Conservation (phyloP, 2,888 invertebrate species). For the Athrips mouffetella region DNA sequence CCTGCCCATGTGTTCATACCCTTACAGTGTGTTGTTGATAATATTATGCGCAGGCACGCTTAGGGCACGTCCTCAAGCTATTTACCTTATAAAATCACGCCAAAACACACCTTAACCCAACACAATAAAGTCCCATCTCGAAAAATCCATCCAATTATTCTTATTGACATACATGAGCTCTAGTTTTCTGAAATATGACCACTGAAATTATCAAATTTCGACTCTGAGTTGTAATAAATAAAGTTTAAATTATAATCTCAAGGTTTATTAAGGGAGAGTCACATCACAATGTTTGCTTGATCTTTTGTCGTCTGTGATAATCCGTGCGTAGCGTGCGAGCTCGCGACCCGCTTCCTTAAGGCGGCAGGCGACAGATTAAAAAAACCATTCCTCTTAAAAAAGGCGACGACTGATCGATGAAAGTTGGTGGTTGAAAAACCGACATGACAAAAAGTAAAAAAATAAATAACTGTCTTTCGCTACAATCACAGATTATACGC, state of each 20-base stretch:
- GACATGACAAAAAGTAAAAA: slow-evolving; percentile 4
- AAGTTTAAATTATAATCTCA: slow-evolving; percentile 43
- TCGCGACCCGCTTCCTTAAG: slow-evolving; percentile 51
- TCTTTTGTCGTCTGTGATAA: slow-evolving; percentile 54
- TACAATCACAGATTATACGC: too few relatives aligned
- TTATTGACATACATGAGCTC: slow-evolving; percentile 16
- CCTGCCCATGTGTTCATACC: background rate
- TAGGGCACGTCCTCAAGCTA: slow-evolving; percentile 37
- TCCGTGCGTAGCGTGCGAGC: slow-evolving; percentile 59
- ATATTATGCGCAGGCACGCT: slow-evolving; percentile 75
- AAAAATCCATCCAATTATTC: slow-evolving; percentile 19
- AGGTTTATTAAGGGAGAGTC: slow-evolving; percentile 54
- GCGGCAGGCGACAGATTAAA: slow-evolving; percentile 50
- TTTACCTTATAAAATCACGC: slow-evolving; percentile 30
- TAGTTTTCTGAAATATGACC: slow-evolving; percentile 22
- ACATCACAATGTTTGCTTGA: slow-evolving; percentile 44
- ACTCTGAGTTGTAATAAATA: slow-evolving; percentile 29
- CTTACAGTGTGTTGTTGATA: slow-evolving; percentile 53
- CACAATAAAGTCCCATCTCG: slow-evolving; percentile 23
- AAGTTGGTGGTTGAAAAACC: slow-evolving; percentile 24
- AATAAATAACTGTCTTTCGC: too few relatives aligned
- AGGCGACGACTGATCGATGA: slow-evolving; percentile 45
- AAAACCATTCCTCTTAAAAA: slow-evolving; percentile 40
- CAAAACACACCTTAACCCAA: slow-evolving; percentile 33
- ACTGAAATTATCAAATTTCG: slow-evolving; percentile 26